Evolutionary conservation across 2,888 invertebrate genomes (phyloP).

Genomic region (Sturmia bella): DNA sequence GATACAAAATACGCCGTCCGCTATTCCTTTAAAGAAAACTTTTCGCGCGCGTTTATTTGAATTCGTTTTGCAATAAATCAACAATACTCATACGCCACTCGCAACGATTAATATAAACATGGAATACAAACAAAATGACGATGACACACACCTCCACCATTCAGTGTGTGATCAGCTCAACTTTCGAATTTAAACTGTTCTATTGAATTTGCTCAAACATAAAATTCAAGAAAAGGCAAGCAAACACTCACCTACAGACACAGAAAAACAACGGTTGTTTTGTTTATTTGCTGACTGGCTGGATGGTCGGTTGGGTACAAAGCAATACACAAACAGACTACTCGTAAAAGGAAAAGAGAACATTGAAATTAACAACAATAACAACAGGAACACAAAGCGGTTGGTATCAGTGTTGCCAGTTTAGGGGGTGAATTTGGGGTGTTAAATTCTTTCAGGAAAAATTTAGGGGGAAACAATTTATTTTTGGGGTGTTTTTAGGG

Average conservation of each 20-base stretch:
- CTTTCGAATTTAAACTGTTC: slow-evolving; percentile 67
- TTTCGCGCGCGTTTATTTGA: slow-evolving; percentile 60
- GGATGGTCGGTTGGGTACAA: slow-evolving; percentile 25
- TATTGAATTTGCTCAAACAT: slow-evolving; percentile 53
- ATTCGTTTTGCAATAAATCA: slow-evolving; percentile 36
- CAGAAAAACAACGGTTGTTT: slow-evolving; percentile 55
- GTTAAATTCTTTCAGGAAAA: no score
- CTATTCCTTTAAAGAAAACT: slow-evolving; percentile 1
- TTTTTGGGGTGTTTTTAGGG: no score
- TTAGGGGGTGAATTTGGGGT: slow-evolving; percentile 38
- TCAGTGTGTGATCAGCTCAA: slow-evolving; percentile 60
- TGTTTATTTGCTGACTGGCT: slow-evolving; percentile 40
- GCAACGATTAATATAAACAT: slow-evolving; percentile 34
- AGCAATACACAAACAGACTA: slow-evolving; percentile 25
- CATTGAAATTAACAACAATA: slow-evolving; percentile 17
- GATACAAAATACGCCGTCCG: slow-evolving; percentile 23
- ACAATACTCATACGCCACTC: slow-evolving; percentile 67
- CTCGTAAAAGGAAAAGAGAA: slow-evolving; percentile 54
- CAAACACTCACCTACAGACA: slow-evolving; percentile 21
- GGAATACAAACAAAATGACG: slow-evolving; percentile 20
- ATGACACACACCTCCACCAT: slow-evolving; percentile 26
- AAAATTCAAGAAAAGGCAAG: slow-evolving; percentile 40
- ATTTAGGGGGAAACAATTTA: no score
- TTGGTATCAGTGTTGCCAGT: neutral
- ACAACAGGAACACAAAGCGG: slow-evolving; percentile 20